phyloP scores from a whole-genome alignment of 2,113 vertebrate species.

The Herpailurus yagouaroundi region DNA sequence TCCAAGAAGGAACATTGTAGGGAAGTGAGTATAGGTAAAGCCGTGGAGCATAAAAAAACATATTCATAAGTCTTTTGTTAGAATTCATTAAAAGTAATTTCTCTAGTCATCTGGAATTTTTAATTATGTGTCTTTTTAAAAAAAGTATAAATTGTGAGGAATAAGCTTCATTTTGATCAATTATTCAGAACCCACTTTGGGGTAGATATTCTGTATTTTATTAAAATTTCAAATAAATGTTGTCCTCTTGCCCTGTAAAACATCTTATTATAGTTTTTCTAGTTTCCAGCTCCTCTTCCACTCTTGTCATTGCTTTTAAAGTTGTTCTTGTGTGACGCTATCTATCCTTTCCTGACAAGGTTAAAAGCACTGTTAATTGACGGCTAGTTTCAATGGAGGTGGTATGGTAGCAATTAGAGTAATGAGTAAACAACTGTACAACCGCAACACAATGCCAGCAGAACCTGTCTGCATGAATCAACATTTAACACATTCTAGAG shows the following conservation, averaged over 20 bases:
- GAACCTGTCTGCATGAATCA: neutral
- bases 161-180: neutral
- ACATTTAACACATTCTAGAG: neutral
- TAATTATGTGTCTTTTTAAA: neutral
- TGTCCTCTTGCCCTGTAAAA: neutral
- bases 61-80: neutral
- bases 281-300: neutral
- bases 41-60: neutral
- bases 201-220: neutral
- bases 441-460: neutral
- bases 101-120: neutral
- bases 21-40: neutral
- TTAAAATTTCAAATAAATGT: conserved; percentile 49
- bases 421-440: neutral
- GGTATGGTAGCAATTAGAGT: neutral
- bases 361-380: conserved; percentile 26
- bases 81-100: neutral
- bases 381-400: neutral
- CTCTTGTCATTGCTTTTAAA: neutral
- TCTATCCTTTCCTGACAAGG: conserved; percentile 38
- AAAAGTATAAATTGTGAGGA: neutral
- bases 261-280: neutral
- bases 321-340: neutral
- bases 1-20: neutral
- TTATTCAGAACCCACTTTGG: neutral